Base-by-base conservation (phyloP, 2,888 invertebrate genomes). In the Erynnis tages region DNA sequence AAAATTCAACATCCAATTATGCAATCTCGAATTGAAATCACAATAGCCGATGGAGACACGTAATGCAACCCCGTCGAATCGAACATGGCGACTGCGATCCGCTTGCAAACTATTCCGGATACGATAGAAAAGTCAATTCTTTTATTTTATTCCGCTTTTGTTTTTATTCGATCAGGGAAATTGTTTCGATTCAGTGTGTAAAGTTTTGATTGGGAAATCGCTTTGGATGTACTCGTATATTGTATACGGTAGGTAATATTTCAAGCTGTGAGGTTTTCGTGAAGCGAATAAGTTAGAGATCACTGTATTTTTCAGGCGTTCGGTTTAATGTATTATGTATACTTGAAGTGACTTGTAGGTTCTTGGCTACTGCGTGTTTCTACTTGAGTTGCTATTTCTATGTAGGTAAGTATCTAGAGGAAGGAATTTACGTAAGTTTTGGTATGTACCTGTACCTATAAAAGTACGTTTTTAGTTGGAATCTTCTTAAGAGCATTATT, bases 61-160 rank as follows among this genome's bases (percentile, higher is more conserved):
- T 79, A 85, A 76, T 79, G 65, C 58, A 57, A 56, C 41, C 69
- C 58, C 44, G 58, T 61, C 65, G 74, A 76, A 80, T 77, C 67
- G 78, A 79, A 76, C 79, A 79, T 74, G 79, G 82, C 79, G 80
- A 83, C 82, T 81, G 77, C 73, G 76, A 82, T 85, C 76, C 80
- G 80, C 80, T 79, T 76, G 76, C 80, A 83, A 86, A 85, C 85
- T 82, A 80, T 80, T 76, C 76, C 73, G 80, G 75, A 76, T 79
- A 67, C 83, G 76, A 82, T 80, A 82, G 82, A 78, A 82, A 84
- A 80, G 79, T 81, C 80, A 63, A 82, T 80, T 72, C 77, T 74
- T 81, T 82, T 81, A 85, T 82, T 83, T 82, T 81, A 82, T 81
- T 78, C 69, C 65, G 73, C 75, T 79, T 80, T 79, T 79, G 74